These are phyloP conservation scores for Chydorus sphaericus DNA, from an alignment of 2,888 invertebrate species.

Conservation along the genomic window DNA sequence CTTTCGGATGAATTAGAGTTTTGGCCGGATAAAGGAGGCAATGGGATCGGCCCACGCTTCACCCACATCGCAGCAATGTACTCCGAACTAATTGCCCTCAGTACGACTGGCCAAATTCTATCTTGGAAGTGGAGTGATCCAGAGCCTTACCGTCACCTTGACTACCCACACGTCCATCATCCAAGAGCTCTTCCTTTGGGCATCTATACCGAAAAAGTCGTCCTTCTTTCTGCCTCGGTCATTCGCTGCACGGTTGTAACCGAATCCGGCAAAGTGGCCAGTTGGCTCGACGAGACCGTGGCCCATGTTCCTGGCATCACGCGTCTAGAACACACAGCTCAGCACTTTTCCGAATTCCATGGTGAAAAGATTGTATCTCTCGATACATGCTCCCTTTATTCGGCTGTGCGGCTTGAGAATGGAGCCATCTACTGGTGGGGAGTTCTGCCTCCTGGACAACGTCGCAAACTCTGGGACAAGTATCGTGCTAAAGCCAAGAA, in stretches of 20 bases:
- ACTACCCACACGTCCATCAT: slow-evolving; percentile 63
- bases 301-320: slow-evolving; percentile 18
- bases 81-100: slow-evolving; percentile 85
- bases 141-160: slow-evolving; percentile 70
- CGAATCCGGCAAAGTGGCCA: slow-evolving; percentile 80
- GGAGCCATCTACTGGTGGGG: slow-evolving; percentile 99
- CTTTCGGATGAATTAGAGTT: slow-evolving; percentile 89
- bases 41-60: slow-evolving; percentile 48
- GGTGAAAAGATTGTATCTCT: slow-evolving; percentile 65
- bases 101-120: slow-evolving; percentile 72
- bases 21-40: slow-evolving; percentile 58
- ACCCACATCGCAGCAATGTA: slow-evolving; percentile 80
- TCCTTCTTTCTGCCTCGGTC: slow-evolving; percentile 72
- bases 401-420: slow-evolving; percentile 75
- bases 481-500: slow-evolving; percentile 83
- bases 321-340: slow-evolving; percentile 61
- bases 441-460: slow-evolving; percentile 82
- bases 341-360: slow-evolving; percentile 56
- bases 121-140: slow-evolving; percentile 94
- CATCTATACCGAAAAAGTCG: slow-evolving; percentile 58
- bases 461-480: slow-evolving; percentile 89
- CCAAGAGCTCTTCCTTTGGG: slow-evolving; percentile 71
- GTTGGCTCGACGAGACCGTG: slow-evolving; percentile 78
- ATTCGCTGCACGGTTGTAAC: slow-evolving; percentile 83
- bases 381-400: slow-evolving; percentile 84